phyloP scores from a whole-genome alignment of 2,797 vertebrate genomes.

The Channallabes apus region DNA sequence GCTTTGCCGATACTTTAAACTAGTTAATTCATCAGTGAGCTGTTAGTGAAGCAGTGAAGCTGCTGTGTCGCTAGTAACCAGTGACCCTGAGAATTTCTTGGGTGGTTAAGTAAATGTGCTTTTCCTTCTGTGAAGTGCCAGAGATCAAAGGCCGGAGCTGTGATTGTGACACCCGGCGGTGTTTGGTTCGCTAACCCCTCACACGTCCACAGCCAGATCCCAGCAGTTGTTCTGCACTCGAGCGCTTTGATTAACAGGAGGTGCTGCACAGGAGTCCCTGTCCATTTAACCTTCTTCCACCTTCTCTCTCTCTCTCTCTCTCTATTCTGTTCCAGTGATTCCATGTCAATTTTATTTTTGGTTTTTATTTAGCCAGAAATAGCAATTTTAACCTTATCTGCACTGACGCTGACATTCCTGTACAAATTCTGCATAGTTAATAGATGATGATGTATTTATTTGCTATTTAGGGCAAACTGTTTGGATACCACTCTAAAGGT shows the following conservation, averaged over 20 bases:
- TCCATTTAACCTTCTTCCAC: conserved; percentile 56
- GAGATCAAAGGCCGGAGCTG: conserved; percentile 39
- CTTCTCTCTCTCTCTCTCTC: background rate
- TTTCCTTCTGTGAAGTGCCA: conserved; percentile 29
- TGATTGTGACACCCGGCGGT: conserved; percentile 25
- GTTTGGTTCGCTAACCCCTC: conserved; percentile 35
- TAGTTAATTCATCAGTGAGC: background rate
- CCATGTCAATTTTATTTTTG: background rate
- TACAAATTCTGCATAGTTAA: background rate
- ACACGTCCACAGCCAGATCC: conserved; percentile 27
- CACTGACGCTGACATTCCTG: background rate
- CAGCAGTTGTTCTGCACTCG: conserved; percentile 61
- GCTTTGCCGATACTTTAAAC: background rate
- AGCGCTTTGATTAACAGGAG: conserved; percentile 70
- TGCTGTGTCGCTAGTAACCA: background rate
- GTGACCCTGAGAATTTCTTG: conserved; percentile 23
- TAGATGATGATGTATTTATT: background rate
- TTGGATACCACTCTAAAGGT: background rate
- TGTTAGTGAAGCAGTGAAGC: background rate
- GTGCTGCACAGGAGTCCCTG: conserved; percentile 62
- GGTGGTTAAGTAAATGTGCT: conserved; percentile 30
- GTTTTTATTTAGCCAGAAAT: background rate
- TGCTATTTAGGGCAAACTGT: background rate
- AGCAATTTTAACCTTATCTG: background rate
- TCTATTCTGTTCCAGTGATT: background rate